These are phyloP conservation scores for Acridotheres tristis DNA, from an alignment of 2,797 vertebrate genomes.

Conservation along the genomic window DNA sequence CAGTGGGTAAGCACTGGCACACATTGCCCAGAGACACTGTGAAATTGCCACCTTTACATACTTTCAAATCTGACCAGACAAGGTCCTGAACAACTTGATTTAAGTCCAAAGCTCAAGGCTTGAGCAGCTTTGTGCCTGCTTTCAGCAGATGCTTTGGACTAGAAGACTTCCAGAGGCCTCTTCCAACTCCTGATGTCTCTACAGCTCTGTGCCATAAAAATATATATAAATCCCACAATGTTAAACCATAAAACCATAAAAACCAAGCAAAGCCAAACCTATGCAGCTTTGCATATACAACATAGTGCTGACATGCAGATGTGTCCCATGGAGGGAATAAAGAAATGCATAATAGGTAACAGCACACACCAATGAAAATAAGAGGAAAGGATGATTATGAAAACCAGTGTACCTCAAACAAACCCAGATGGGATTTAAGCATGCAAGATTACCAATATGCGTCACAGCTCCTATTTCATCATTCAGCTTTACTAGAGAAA, in stretches of 20 bases:
- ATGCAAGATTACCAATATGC: neutral
- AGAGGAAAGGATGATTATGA: neutral
- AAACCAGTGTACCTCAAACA: neutral
- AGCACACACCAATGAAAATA: neutral
- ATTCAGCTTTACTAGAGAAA: neutral
- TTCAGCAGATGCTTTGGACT: neutral
- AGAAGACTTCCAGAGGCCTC: neutral
- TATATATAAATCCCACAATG: neutral
- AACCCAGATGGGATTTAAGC: neutral
- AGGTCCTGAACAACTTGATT: neutral
- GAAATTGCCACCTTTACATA: neutral
- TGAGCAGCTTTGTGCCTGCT: neutral
- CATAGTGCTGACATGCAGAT: neutral
- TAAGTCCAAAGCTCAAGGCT: neutral
- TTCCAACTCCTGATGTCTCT: neutral
- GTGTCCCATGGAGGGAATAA: neutral
- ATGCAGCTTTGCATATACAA: neutral
- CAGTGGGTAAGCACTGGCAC: neutral
- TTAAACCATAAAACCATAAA: neutral
- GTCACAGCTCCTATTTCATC: neutral
- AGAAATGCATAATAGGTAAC: neutral
- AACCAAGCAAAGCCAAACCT: slow-evolving; percentile 8
- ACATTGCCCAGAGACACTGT: neutral
- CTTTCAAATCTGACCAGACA: neutral
- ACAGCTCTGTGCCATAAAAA: neutral